Evolutionary conservation across 1,140 invertebrate genomes (phyloP).

Genomic region (Drosophila miranda): DNA sequence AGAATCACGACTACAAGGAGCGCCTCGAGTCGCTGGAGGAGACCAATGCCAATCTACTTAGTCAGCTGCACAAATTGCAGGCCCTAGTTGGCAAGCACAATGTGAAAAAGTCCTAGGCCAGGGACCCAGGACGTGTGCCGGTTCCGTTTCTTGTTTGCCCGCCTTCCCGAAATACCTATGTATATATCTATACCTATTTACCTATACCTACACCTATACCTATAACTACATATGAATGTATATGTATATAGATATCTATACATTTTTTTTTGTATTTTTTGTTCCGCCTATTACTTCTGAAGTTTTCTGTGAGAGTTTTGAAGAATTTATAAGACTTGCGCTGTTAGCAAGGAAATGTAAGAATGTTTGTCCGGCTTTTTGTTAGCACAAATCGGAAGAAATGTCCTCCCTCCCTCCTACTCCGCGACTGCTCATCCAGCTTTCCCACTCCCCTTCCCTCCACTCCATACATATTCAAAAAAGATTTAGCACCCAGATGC

Average conservation of each 20-base stretch:
- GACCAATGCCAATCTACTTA: constrained; percentile 88
- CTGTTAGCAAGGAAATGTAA: constrained; percentile 2
- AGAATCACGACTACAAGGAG: constrained; percentile 91
- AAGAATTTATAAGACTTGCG: constrained; percentile 47
- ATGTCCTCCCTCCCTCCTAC: constrained; percentile 56
- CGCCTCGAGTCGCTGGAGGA: constrained; percentile 88
- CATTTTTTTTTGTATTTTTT: constrained; percentile 14
- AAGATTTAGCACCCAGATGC: constrained; percentile 48
- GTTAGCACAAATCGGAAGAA: constrained; percentile 67
- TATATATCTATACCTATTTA: constrained; percentile 26
- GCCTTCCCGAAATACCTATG: constrained; percentile 68
- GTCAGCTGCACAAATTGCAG: constrained; percentile 91
- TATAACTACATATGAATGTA: constrained; percentile 22
- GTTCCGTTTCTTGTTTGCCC: constrained; percentile 58
- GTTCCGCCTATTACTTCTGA: constrained; percentile 35
- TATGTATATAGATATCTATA: constrained; percentile 19
- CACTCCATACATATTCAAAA: constrained; percentile 23
- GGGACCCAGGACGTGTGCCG: constrained; percentile 13
- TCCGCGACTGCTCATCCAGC: background rate
- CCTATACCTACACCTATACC: constrained; percentile 31
- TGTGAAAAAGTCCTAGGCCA: constrained; percentile 75
- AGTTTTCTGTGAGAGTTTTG: constrained; percentile 40
- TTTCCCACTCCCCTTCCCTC: constrained; percentile 20
- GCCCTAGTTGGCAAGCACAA: constrained; percentile 83
- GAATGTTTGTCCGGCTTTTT: constrained; percentile 56